Evolutionary conservation across 2,113 vertebrate genomes (phyloP).

Genomic region (Rhinopomastus cyanomelas): DNA sequence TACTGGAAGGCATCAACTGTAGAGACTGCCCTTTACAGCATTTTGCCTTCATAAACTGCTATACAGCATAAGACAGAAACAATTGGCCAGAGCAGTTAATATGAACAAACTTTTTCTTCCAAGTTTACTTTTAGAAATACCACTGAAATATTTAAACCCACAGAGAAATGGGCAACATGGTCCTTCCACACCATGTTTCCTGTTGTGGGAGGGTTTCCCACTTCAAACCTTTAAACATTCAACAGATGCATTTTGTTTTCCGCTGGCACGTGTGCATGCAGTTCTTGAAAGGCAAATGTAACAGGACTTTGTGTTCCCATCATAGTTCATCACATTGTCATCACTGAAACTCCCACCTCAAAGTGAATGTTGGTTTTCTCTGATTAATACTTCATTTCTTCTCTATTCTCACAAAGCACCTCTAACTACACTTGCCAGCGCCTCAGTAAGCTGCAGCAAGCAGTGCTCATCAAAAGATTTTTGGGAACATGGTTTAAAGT

Average conservation of each 20-base stretch:
- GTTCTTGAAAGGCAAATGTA: conserved; percentile 67
- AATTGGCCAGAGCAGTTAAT: conserved; percentile 59
- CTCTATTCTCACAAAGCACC: not conserved
- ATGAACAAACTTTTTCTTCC: conserved; percentile 44
- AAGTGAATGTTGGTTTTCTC: conserved; percentile 9
- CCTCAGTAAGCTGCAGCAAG: not conserved
- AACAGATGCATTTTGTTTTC: conserved; percentile 64
- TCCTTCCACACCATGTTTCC: conserved; percentile 66
- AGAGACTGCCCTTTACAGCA: not conserved
- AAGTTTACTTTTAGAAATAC: conserved; percentile 49
- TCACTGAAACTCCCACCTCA: conserved; percentile 1
- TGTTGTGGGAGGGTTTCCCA: conserved; percentile 53
- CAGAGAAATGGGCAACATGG: conserved; percentile 59
- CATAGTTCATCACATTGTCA: not conserved
- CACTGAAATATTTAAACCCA: conserved; percentile 63
- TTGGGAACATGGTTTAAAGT: conserved; percentile 48
- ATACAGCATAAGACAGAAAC: conserved; percentile 41
- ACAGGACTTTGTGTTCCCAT: conserved; percentile 6
- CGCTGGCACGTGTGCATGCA: conserved; percentile 40
- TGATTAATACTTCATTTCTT: not conserved
- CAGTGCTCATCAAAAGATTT: conserved; percentile 46
- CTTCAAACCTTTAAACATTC: conserved; percentile 67
- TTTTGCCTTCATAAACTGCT: conserved; percentile 45
- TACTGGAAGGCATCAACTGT: not conserved
- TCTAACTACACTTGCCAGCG: not conserved